Base-by-base conservation (phyloP, 2,797 vertebrate species). In the Enteromius trimaculatus region DNA sequence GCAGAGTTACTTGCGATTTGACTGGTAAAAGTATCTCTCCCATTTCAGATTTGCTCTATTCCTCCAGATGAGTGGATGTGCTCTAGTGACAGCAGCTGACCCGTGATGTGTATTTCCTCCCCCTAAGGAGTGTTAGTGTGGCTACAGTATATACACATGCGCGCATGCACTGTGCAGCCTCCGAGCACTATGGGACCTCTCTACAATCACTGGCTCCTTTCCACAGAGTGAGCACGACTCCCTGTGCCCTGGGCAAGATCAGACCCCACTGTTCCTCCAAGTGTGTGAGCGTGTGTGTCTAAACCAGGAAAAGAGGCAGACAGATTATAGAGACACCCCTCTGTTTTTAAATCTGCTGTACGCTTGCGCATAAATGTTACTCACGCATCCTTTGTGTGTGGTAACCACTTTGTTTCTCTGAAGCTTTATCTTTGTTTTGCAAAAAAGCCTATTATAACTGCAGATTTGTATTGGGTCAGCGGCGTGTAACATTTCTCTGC, bases 61-160 rank as follows among this genome's bases (percentile, higher is more conserved):
- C 76, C 76, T 86, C 47, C 42, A 77, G 82, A 82, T 69, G 58
- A 74, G 72, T 80, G 85, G 58, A 77, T 81, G 53, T 78, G 85
- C 77, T 80, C 77, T 58, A 72, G 70, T 80, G 85, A 81, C 82
- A 84, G 80, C 53, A 84, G 21, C 82, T 86, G 88, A 88, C 83
- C 88, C 72, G 49, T 85, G 72, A 89, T 87, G 84, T 82, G 65
- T 79, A 69, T 83, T 85, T 87, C 75, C 77, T 84, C 17, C 85
- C 86, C 86, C 74, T 77, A 23, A 86, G 86, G 86, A 83, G 62
- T 29, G 79, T 85, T 75, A 84, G 60, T 62, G 65, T 77, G 49
- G 69, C 51, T 34, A 44, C 42, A 44, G 42, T 44, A 81, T 55
- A 79, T 77, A 74, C 69, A 82, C 80, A 79, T 72, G 34, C 39